A percentile compares a stretch with the other conserved stretches of the same genome.
Conservation (phyloP, 2,888 invertebrate genomes). For the Petrolisthes manimaculis region DNA sequence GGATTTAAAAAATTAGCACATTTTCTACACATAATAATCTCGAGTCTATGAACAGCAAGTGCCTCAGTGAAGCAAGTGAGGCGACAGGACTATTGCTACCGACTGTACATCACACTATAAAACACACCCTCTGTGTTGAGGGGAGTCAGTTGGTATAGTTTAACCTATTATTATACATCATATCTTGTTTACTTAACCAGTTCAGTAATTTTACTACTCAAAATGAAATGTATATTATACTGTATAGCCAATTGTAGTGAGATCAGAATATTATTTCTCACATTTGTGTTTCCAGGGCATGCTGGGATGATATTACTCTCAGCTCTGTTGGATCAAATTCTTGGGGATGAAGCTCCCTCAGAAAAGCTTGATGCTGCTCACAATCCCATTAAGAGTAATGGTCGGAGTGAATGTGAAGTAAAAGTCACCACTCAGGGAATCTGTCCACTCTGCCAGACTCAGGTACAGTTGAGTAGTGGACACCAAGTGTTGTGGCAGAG, state of each 20-base stretch:
- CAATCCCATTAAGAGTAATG: not conserved
- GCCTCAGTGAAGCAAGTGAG: too few relatives aligned
- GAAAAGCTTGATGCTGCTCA: not conserved
- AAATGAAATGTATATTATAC: not conserved
- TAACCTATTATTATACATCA: too few relatives aligned
- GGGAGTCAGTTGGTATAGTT: too few relatives aligned
- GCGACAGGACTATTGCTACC: too few relatives aligned
- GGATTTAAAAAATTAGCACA: too few relatives aligned
- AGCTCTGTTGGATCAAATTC: slow-evolving; percentile 38
- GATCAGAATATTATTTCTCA: too few relatives aligned
- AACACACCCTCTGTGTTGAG: too few relatives aligned
- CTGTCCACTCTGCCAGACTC: slow-evolving; percentile 48
- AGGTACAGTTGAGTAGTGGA: slow-evolving; percentile 16
- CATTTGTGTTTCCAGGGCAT: slow-evolving; percentile 16
- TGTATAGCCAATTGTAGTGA: too few relatives aligned
- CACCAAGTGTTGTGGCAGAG: slow-evolving; percentile 30
- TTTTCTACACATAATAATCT: too few relatives aligned
- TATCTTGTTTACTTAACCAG: too few relatives aligned
- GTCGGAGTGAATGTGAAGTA: slow-evolving; percentile 11
- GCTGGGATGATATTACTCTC: slow-evolving; percentile 13
- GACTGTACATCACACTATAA: too few relatives aligned
- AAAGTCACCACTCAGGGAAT: slow-evolving; percentile 21
- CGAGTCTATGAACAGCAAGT: too few relatives aligned
- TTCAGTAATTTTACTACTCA: not conserved
- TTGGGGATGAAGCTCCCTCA: slow-evolving; percentile 16